Evolutionary conservation across 2,797 vertebrate species (phyloP), one percentile per base, ranked within the genome.

Genomic region (Anguilla megastoma): DNA sequence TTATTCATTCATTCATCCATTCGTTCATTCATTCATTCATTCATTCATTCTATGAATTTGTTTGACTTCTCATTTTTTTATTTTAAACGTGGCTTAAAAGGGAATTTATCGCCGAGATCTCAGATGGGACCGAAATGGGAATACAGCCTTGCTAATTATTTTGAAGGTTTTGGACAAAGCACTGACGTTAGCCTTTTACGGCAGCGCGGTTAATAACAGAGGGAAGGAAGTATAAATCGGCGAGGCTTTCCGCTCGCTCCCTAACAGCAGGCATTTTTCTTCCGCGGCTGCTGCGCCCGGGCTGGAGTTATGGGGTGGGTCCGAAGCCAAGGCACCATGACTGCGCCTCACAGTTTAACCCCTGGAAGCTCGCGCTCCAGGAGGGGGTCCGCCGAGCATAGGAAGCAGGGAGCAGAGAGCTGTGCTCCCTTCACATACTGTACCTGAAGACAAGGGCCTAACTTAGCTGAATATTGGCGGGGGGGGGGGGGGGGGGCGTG

Each of bases 131-230:
- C 69, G 74, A 84, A 84, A 90, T 87, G 60, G 87, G 88, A 69
- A 27, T 69, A 87, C 87, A 69, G 74, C 85, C 88, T 87, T 89
- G 87, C 88, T 91, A 92, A 92, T 92, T 87, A 91, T 89, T 91
- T 91, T 91, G 90, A 91, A 90, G 88, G 90, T 91, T 90, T 90
- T 88, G 89, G 88, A 90, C 90, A 63, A 86, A 80, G 85, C 76
- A 86, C 71, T 76, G 71, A 76, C 12, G 71, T 76, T 76, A 76
- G 12, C 10, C 30, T 79, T 41, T 79, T 41, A 21, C 74, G 4
- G 36, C 36, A 36, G 14, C 8, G 27, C 10, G 16, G 74, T 45
- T 79, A 79, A 41, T 79, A 45, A 79, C 0, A 45, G 18, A 79
- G 74, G 69, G 27, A 9, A 16, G 36, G 30, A 21, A 79, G 21